These are phyloP conservation scores for Streptopelia turtur DNA, from an alignment of 2,797 vertebrate genomes.

Conservation along the genomic window DNA sequence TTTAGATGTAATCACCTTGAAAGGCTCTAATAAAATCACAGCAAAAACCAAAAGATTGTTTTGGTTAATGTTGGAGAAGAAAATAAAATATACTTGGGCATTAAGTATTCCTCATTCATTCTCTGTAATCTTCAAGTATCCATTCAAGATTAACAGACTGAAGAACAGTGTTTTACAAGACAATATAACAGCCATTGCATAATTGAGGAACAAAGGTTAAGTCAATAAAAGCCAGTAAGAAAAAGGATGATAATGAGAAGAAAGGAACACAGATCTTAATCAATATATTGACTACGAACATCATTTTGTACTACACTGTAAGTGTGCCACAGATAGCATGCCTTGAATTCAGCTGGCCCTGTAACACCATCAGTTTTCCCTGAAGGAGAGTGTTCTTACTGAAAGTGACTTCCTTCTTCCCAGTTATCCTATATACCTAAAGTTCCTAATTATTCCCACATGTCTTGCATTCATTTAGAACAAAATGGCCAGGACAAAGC, in stretches of 20 bases:
- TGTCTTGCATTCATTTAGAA: neutral
- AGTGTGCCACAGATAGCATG: neutral
- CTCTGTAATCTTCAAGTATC: neutral
- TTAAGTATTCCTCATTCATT: neutral
- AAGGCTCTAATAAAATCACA: neutral
- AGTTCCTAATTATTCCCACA: neutral
- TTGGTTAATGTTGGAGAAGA: neutral
- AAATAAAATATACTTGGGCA: neutral
- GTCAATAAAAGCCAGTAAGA: neutral
- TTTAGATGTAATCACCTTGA: neutral
- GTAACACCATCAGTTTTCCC: neutral
- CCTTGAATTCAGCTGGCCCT: neutral
- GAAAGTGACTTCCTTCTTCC: neutral
- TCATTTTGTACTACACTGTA: neutral
- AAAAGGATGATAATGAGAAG: neutral
- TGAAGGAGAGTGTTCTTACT: neutral
- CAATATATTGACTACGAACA: neutral
- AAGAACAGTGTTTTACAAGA: neutral
- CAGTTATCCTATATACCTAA: neutral
- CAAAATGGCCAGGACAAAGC: neutral
- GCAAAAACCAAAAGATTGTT: neutral
- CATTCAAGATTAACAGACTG: neutral
- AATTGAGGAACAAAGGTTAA: neutral
- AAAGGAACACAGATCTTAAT: neutral
- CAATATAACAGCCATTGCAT: neutral